Evolutionary conservation across 2,113 vertebrate genomes (phyloP), one percentile per base, ranked within the genome.

Genomic region (Aspiorhynchus laticeps): DNA sequence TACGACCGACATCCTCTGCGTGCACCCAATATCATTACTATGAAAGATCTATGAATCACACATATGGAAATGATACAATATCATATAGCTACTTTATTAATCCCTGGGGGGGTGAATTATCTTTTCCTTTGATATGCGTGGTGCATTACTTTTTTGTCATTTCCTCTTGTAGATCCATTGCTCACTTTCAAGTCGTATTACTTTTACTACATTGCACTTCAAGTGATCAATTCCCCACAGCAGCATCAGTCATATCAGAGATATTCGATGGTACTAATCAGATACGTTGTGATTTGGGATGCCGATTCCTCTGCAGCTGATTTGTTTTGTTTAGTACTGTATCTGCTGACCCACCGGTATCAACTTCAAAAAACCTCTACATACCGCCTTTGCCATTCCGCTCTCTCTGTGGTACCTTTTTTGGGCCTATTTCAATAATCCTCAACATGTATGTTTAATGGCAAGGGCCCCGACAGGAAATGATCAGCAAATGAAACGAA

Each of bases 401-500:
- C 88, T 89, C 91, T 92, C 93, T 94, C 94, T 92, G 95, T 95
- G 94, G 92, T 94, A 92, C 93, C 94, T 94, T 94, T 93, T 91
- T 90, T 91, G 90, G 93, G 93, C 91, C 91, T 90, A 92, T 95
- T 95, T 93, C 94, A 94, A 93, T 95, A 95, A 94, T 94, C 91
- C 89, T 87, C 94, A 93, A 95, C 97, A 95, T 97, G 95, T 97
- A 97, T 96, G 95, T 97, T 97, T 97, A 97, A 97, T 97, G 96
- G 96, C 94, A 93, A 95, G 95, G 95, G 92, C 96, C 96, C 78
- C 95, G 96, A 96, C 96, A 96, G 96, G 96, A 97, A 97, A 96
- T 95, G 96, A 97, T 96, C 95, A 93, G 95, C 96, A 96, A 96
- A 96, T 96, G 95, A 96, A 96, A 94, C 91, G 96, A 95, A 95